Conservation (phyloP, 2,888 invertebrate genomes). For the Sepioteuthis lessoniana region DNA sequence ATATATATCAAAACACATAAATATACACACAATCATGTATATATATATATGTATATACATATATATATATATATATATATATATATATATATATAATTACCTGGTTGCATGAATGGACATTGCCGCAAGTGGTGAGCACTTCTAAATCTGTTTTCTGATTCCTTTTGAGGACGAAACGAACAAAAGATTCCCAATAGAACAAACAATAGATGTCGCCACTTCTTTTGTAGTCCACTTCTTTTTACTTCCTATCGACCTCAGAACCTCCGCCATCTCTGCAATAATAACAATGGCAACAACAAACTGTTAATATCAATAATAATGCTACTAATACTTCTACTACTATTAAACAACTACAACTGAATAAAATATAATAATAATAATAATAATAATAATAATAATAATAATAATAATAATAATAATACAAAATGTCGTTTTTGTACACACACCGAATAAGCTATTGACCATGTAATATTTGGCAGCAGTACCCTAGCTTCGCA, state of each 20-base stretch:
- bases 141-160: conserved; percentile 20
- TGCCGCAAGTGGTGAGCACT: background rate
- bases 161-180: background rate
- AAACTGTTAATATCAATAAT: background rate
- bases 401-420: too few relatives aligned
- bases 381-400: too few relatives aligned
- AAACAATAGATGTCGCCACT: background rate
- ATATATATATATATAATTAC: background rate
- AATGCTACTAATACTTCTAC: too few relatives aligned
- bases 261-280: background rate
- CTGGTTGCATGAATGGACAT: background rate
- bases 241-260: background rate
- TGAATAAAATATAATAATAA: too few relatives aligned
- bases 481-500: too few relatives aligned
- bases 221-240: background rate
- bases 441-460: too few relatives aligned
- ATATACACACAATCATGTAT: background rate
- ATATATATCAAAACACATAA: too few relatives aligned
- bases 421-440: too few relatives aligned
- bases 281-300: background rate
- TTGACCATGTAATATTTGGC: too few relatives aligned
- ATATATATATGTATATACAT: background rate
- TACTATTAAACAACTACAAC: too few relatives aligned
- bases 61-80: background rate
- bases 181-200: background rate